phyloP scores from a whole-genome alignment of 2,113 vertebrate genomes.

The Amblyornis subalaris region DNA sequence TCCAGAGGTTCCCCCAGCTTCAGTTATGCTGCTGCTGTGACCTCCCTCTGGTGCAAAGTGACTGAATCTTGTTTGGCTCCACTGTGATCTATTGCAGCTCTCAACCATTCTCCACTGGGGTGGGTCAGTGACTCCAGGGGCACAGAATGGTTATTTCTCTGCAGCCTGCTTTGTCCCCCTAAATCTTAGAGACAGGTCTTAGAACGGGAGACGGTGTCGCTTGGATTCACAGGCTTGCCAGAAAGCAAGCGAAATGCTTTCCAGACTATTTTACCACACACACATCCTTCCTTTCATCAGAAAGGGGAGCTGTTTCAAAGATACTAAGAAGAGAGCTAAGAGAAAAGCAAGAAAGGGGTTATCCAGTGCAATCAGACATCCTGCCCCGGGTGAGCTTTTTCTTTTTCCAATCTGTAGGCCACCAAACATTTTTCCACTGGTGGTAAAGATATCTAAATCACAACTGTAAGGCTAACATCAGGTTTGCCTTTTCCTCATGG shows the following conservation, averaged over 20 bases:
- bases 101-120: accelerated
- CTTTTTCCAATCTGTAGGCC: background rate
- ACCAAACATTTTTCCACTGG: background rate
- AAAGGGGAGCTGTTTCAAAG: background rate
- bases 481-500: background rate
- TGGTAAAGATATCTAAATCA: background rate
- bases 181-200: background rate
- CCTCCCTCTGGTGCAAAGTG: background rate
- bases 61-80: background rate
- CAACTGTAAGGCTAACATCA: background rate
- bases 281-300: background rate
- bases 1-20: background rate
- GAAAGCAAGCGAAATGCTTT: background rate
- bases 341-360: background rate
- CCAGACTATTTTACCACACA: background rate
- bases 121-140: background rate
- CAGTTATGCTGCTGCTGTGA: background rate
- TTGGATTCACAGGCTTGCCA: background rate
- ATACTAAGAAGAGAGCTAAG: background rate
- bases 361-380: background rate
- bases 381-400: background rate
- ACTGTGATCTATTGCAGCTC: background rate
- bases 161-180: background rate
- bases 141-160: background rate
- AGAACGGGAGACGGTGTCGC: background rate